Conservation (phyloP, 1,140 invertebrate genomes). For the Aphelinus atriplicis region DNA sequence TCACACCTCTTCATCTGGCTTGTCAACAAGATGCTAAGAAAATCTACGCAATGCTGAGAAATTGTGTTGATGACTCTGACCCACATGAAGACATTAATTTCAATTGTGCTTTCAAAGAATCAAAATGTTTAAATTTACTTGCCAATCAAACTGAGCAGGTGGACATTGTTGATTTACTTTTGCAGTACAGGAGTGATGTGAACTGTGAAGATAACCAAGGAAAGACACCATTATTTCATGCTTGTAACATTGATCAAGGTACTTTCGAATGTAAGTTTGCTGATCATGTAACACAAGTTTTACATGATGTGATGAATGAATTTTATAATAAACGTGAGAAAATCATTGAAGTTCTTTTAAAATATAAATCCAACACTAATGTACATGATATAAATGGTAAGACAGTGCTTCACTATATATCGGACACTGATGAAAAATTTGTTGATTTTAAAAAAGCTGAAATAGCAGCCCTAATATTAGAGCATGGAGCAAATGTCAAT, state of each 20-base stretch:
- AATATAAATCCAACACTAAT: constrained; percentile 9
- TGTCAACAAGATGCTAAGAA: constrained; percentile 22
- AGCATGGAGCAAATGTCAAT: constrained; percentile 18
- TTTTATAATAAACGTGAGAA: background rate
- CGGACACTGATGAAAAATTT: background rate
- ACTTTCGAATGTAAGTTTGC: constrained; percentile 15
- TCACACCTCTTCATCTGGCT: constrained; percentile 21
- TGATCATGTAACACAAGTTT: background rate
- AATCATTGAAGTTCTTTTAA: constrained; percentile 10
- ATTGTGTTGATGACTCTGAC: background rate
- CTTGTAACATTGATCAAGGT: constrained; percentile 15
- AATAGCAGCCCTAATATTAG: background rate
- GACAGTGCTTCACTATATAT: constrained; percentile 13
- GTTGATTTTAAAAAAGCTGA: constrained; percentile 7
- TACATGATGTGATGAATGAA: background rate
- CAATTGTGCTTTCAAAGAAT: background rate
- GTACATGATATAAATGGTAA: constrained; percentile 13
- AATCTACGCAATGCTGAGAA: constrained; percentile 12
- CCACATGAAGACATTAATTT: background rate
- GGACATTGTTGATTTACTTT: constrained; percentile 20
- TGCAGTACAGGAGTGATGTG: constrained; percentile 1
- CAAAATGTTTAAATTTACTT: background rate
- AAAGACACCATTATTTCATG: constrained; percentile 22
- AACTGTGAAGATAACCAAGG: constrained; percentile 11
- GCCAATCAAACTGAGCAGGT: constrained; percentile 10